Evolutionary conservation across 2,888 invertebrate species (phyloP).

Genomic region (Phymatocera aterrima): DNA sequence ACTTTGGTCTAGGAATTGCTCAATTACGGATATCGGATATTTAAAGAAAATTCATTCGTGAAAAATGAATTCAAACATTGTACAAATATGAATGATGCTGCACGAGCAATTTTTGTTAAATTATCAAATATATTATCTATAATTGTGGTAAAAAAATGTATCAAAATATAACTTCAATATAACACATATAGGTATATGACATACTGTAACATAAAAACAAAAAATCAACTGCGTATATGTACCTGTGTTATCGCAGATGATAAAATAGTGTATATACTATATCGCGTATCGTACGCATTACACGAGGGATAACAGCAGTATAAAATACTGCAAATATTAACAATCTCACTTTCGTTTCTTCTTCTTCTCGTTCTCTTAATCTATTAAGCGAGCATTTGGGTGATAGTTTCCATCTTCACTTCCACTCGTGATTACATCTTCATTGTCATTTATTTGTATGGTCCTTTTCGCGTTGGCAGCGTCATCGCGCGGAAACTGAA

Average conservation of each 20-base stretch:
- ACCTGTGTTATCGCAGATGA: not conserved
- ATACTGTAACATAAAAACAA: constrained; percentile 9
- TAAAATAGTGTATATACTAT: constrained; percentile 42
- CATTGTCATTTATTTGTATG: not conserved
- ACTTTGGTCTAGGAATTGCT: too few relatives aligned
- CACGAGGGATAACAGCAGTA: constrained; percentile 7
- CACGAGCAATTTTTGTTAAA: too few relatives aligned
- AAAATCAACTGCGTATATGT: constrained; percentile 13
- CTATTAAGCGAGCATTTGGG: constrained; percentile 15
- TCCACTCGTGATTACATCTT: constrained; percentile 29
- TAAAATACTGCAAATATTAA: constrained; percentile 5
- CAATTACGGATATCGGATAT: too few relatives aligned
- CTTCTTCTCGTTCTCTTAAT: not conserved
- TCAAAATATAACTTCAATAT: constrained; percentile 3
- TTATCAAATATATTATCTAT: not conserved
- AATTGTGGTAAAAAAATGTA: not conserved
- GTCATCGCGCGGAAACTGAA: not conserved
- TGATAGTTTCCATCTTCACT: constrained; percentile 36
- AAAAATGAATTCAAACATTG: too few relatives aligned
- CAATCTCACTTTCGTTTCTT: not conserved
- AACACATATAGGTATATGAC: not conserved
- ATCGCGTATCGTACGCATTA: not conserved
- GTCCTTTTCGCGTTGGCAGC: not conserved
- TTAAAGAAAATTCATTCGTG: too few relatives aligned
- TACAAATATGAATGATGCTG: too few relatives aligned